phyloP scores from a whole-genome alignment of 2,797 vertebrate genomes.

The Tenualosa thibaudeaui region DNA sequence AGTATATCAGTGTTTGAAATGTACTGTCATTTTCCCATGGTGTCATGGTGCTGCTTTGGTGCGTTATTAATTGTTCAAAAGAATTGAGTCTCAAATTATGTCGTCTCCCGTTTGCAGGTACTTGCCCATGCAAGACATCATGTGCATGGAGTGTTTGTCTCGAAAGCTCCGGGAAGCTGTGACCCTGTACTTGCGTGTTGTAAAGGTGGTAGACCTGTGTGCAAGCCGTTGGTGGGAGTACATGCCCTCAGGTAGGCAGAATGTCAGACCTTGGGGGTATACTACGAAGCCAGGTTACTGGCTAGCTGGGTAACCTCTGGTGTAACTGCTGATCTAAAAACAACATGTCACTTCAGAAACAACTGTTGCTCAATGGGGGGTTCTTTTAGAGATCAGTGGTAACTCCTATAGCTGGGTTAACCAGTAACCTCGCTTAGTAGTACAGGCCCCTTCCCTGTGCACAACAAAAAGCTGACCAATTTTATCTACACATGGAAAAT shows the following conservation, averaged over 20 bases:
- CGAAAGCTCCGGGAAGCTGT: constrained; percentile 95
- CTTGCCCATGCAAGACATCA: constrained; percentile 96
- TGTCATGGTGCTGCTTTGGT: background rate
- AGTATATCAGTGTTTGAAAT: background rate
- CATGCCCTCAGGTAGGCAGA: constrained; percentile 88
- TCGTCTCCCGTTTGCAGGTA: constrained; percentile 74
- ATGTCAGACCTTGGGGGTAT: background rate
- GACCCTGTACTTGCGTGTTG: constrained; percentile 90
- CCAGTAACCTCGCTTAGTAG: too few relatives aligned
- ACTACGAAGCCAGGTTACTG: too few relatives aligned
- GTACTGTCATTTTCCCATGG: background rate
- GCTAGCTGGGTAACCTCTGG: too few relatives aligned
- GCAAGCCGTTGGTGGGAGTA: constrained; percentile 98
- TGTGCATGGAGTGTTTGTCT: constrained; percentile 98
- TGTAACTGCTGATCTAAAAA: too few relatives aligned
- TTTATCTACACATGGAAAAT: background rate
- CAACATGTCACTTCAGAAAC: too few relatives aligned
- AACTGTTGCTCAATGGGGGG: too few relatives aligned
- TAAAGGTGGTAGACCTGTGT: constrained; percentile 96
- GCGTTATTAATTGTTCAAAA: background rate
- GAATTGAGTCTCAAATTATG: background rate
- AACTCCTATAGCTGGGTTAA: too few relatives aligned
- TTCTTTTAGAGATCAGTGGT: too few relatives aligned
- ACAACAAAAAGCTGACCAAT: background rate
- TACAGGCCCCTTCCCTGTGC: background rate